A percentile compares a stretch with the other conserved stretches of the same genome.
phyloP scores from a whole-genome alignment of 2,888 invertebrate genomes.

The Torymus tubicola region DNA sequence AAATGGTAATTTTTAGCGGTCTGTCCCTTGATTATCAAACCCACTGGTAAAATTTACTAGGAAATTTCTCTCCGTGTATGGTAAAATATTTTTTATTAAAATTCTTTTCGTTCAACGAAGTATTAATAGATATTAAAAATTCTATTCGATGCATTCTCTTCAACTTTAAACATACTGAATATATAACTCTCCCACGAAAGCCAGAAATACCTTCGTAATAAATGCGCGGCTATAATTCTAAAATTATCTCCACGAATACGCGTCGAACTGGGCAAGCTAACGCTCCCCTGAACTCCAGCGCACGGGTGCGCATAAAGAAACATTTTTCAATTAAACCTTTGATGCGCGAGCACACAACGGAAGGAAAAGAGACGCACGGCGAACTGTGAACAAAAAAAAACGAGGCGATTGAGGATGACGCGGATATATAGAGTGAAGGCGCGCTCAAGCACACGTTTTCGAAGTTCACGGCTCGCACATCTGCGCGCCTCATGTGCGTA shows the following conservation, averaged over 20 bases:
- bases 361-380: constrained; percentile 29
- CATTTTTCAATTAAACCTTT: constrained; percentile 50
- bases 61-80: too few relatives aligned
- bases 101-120: too few relatives aligned
- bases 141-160: too few relatives aligned
- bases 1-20: too few relatives aligned
- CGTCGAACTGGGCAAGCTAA: constrained; percentile 29
- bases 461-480: constrained; percentile 39
- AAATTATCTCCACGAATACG: constrained; percentile 16
- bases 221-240: constrained; percentile 12
- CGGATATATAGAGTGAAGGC: neutral
- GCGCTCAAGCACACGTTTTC: neutral
- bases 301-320: constrained; percentile 21
- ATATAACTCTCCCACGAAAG: too few relatives aligned
- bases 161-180: too few relatives aligned
- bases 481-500: constrained; percentile 50
- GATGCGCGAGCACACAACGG: constrained; percentile 18
- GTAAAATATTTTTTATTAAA: too few relatives aligned
- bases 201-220: neutral
- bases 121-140: too few relatives aligned
- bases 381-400: neutral
- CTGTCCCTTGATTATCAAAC: too few relatives aligned
- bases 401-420: neutral
- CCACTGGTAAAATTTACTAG: too few relatives aligned
- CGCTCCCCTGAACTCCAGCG: too few relatives aligned